Evolutionary conservation across 2,113 vertebrate species (phyloP), one percentile per base, ranked within the genome.

Genomic region (Lontra canadensis): DNA sequence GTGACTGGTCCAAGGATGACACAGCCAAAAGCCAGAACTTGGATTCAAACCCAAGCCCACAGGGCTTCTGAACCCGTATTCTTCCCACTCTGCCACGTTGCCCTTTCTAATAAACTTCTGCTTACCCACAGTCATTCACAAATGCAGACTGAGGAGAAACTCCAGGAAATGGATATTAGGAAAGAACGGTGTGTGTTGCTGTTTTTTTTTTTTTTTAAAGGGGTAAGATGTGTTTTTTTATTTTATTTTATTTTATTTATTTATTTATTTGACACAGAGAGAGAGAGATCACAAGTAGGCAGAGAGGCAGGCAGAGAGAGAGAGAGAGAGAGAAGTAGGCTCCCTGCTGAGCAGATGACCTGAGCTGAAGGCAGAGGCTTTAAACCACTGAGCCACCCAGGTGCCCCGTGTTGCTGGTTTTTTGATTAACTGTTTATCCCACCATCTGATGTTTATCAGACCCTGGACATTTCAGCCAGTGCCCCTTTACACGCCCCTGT

Each of bases 401-500:
- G 44, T 47, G 44, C 44, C 44, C 44, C 10, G 44, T 47, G 3
- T 13, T 17, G 31, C 8, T 63, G 4, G 6, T 65, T 17, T 90
- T 80, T 61, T 1, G 69, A 31, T 73, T 81, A 65, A 44, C 29
- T 80, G 31, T 31, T 80, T 92, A 49, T 61, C 23, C 57, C 23
- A 44, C 39, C 2, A 3, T 8, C 29, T 61, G 14, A 69, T n/a
- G 81, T 42, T 84, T 65, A 86, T 39, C 21, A 79, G 36, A 49
- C 18, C 34, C 36, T 90, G 14, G 21, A 74, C 39, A 90, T 4
- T 21, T 26, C 20, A 47, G 31, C 2, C 36, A 47, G 74, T 81
- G 25, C 31, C 42, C 12, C 52, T 52, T 10, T 29, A 21, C 42
- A 78, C 0, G 1, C 14, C 25, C 21, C 23, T 1, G 0, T 26